Conservation (phyloP, 2,113 vertebrate species). For the Phalacrocorax pelagicus region DNA sequence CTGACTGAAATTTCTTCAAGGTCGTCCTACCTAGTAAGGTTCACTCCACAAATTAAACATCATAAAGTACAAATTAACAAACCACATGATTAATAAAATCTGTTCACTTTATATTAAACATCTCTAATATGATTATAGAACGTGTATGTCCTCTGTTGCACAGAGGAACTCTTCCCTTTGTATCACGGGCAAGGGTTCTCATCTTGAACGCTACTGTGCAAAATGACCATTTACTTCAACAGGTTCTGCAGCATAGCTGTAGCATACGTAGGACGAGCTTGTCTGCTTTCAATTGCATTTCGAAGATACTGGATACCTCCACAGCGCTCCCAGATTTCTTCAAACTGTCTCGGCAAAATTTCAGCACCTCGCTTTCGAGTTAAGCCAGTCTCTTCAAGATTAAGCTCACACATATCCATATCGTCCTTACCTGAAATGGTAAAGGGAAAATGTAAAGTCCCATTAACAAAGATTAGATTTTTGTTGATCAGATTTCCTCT, state of each 20-base stretch:
- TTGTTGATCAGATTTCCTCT: background rate
- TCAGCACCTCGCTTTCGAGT: constrained; percentile 93
- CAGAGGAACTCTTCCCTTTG: constrained; percentile 73
- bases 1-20: constrained; percentile 36
- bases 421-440: constrained; percentile 89
- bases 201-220: background rate
- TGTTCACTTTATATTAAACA: constrained; percentile 72
- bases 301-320: constrained; percentile 93
- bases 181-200: background rate
- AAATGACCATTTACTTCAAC: constrained; percentile 74
- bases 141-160: constrained; percentile 11
- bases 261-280: constrained; percentile 93
- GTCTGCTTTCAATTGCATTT: constrained; percentile 88
- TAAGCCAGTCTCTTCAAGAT: constrained; percentile 95
- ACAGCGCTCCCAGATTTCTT: constrained; percentile 98
- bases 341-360: constrained; percentile 93
- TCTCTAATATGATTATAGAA: constrained; percentile 65
- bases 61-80: constrained; percentile 69
- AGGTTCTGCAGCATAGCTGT: constrained; percentile 94
- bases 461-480: background rate
- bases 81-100: constrained; percentile 72
- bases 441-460: background rate
- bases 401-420: constrained; percentile 99
- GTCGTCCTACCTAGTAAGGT: constrained; percentile 33
- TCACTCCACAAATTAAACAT: constrained; percentile 67